Conservation (phyloP, 2,113 vertebrate genomes). For the Mustela nigripes region DNA sequence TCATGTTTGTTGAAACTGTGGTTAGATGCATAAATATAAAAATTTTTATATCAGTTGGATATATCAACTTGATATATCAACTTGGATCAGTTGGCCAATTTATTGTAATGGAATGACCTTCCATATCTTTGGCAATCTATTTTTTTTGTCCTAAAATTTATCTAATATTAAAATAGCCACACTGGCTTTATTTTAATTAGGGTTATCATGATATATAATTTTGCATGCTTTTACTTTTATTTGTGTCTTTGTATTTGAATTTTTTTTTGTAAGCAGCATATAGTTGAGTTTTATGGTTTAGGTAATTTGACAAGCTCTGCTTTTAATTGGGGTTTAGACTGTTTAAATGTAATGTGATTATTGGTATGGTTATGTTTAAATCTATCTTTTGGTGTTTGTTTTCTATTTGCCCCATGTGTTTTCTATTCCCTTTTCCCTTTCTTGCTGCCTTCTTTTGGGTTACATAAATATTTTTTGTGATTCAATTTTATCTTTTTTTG, state of each 20-base stretch:
- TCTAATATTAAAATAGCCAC: background rate
- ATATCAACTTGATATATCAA: too few relatives aligned
- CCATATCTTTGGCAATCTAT: background rate
- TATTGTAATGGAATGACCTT: background rate
- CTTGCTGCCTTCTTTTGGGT: background rate
- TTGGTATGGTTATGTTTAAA: background rate
- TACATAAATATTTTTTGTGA: background rate
- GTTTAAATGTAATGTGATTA: constrained; percentile 9
- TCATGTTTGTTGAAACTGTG: constrained; percentile 12
- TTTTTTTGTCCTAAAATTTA: constrained; percentile 6
- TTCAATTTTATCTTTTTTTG: background rate
- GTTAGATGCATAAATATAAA: background rate
- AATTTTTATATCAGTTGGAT: background rate
- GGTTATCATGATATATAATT: background rate
- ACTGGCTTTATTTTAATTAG: background rate
- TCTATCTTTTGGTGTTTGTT: background rate
- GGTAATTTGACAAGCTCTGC: background rate
- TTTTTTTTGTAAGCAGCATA: background rate
- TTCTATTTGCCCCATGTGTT: background rate
- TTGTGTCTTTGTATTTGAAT: constrained; percentile 32
- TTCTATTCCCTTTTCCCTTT: background rate
- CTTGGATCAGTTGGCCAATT: background rate
- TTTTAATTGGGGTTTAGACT: background rate
- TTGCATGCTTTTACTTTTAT: constrained; percentile 3
- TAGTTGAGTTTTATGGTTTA: background rate